Evolutionary conservation across 2,113 vertebrate species (phyloP), one percentile per base, ranked within the genome.

Genomic region (Bubo bubo): DNA sequence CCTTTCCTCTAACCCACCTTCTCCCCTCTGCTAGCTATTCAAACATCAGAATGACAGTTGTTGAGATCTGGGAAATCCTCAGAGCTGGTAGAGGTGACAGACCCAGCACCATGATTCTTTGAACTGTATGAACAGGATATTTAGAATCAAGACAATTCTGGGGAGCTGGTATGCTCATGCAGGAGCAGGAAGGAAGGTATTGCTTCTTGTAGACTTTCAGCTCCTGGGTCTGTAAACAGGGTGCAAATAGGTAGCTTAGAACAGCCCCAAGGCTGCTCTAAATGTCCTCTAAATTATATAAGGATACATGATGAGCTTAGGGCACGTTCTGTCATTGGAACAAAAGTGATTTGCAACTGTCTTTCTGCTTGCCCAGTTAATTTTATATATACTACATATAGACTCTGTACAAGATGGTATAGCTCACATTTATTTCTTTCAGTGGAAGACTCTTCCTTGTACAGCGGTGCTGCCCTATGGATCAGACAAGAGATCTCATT

Each of bases 271-370:
- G 32, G 14, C 27, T 16, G 3, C 47, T 91, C 35, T 70, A 63
- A 84, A 53, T 45, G 6, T 66, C 23, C 24, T 77, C 34, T 73
- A 28, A 56, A 58, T 62, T 49, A 24, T 27, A 3, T 56, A n/a
- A 47, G 12, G 43, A 47, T 50, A 75, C 11, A 56, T 1, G 0
- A 27, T 41, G 34, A 84, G 24, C n/a, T 22, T 35, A 24, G 4
- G 20, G 7, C 7, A 62, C 4, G 2, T 62, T 56, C 34, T 53
- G 0, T n/a, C 10, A 2, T 15, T 47, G 21, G n/a, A 80, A 12
- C 1, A 21, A 79, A 88, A 83, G 67, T 53, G n/a, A 50, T 82
- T 75, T 86, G 28, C 47, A 82, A 23, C 10, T 9, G 7, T 21
- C 28, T 82, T 72, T 14, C 27, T 62, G 34, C 39, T 76, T 53